phyloP scores from a whole-genome alignment of 2,888 invertebrate genomes.

The Ferrisia virgata region DNA sequence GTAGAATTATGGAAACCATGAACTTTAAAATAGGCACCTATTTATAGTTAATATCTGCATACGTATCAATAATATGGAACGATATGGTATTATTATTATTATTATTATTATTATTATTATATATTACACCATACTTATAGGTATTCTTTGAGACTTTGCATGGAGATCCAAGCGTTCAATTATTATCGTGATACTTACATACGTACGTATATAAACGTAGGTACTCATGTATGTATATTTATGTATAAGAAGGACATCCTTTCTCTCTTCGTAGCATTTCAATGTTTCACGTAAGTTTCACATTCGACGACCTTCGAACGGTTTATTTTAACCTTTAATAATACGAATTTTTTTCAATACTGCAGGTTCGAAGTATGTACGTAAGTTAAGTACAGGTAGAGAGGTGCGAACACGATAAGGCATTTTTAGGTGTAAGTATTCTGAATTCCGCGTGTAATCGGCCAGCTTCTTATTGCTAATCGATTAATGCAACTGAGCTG shows the following conservation, averaged over 20 bases:
- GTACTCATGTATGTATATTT: no score
- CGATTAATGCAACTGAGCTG: background rate
- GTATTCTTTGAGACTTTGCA: slow-evolving; percentile 30
- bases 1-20: background rate
- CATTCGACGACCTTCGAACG: slow-evolving; percentile 22
- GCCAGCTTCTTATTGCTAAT: background rate
- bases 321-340: slow-evolving; percentile 26
- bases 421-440: background rate
- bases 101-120: no score
- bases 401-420: no score
- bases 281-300: slow-evolving; percentile 21
- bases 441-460: background rate
- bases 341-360: no score
- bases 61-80: background rate
- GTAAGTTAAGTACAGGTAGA: no score
- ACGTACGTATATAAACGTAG: no score
- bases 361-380: no score
- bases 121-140: slow-evolving; percentile 3
- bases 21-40: slow-evolving; percentile 10
- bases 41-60: no score
- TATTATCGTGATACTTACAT: slow-evolving; percentile 28
- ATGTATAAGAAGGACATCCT: slow-evolving; percentile 28
- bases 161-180: slow-evolving; percentile 1
- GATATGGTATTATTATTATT: slow-evolving; percentile 13
- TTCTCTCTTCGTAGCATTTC: slow-evolving; percentile 25